Evolutionary conservation across 2,888 invertebrate genomes (phyloP).

Genomic region (Agonopterix arenella): DNA sequence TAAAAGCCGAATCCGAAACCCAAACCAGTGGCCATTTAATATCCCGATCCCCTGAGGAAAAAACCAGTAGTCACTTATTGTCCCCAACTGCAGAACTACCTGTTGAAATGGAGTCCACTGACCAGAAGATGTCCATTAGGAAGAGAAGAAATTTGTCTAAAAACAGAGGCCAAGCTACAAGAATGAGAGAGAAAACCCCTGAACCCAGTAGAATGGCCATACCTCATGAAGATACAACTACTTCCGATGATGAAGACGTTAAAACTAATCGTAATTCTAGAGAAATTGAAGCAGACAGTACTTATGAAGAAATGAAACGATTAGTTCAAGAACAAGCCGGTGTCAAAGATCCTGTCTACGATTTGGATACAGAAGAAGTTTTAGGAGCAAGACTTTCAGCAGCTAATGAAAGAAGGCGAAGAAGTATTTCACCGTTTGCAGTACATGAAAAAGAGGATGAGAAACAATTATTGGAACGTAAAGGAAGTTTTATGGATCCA

Average conservation of each 20-base stretch:
- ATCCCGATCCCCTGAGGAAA: constrained; percentile 34
- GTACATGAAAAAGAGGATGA: constrained; percentile 64
- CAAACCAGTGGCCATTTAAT: constrained; percentile 44
- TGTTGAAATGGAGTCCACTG: constrained; percentile 49
- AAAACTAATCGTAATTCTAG: constrained; percentile 45
- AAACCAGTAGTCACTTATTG: not conserved
- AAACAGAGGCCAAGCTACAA: constrained; percentile 66
- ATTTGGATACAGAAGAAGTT: constrained; percentile 61
- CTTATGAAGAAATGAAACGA: constrained; percentile 68
- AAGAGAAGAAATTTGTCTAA: constrained; percentile 79
- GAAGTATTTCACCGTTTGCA: constrained; percentile 73
- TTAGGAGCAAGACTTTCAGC: constrained; percentile 61
- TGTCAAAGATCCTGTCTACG: constrained; percentile 64
- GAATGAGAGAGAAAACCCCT: constrained; percentile 70
- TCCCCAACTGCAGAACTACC: constrained; percentile 26
- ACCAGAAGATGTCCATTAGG: constrained; percentile 72
- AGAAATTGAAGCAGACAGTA: constrained; percentile 68
- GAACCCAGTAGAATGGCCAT: constrained; percentile 65
- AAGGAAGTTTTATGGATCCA: constrained; percentile 70
- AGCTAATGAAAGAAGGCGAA: constrained; percentile 61
- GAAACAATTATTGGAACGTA: constrained; percentile 44
- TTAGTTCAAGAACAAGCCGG: constrained; percentile 56
- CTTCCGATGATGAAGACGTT: constrained; percentile 71
- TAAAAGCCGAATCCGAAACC: constrained; percentile 52
- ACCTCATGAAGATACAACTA: constrained; percentile 78